Evolutionary conservation across 2,797 vertebrate species (phyloP).

Genomic region (Oreochromis grahami): DNA sequence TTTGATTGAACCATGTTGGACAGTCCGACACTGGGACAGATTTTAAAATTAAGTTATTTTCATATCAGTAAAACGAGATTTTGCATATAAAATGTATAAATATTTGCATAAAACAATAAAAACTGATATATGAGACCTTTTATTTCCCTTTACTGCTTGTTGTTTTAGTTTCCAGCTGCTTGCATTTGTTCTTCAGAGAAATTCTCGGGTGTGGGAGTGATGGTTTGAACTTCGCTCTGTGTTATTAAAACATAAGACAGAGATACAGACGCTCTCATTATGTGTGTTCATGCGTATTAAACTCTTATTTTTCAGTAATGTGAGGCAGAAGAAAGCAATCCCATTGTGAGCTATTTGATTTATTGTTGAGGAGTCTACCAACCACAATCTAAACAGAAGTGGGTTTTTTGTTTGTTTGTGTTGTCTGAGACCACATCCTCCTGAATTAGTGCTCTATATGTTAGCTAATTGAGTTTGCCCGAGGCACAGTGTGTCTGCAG

Average conservation of each 20-base stretch:
- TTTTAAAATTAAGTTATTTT: background rate
- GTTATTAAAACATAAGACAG: background rate
- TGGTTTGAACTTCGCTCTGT: background rate
- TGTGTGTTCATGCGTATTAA: background rate
- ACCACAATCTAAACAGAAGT: background rate
- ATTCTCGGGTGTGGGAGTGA: fast-evolving
- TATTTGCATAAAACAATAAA: background rate
- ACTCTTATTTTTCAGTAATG: background rate
- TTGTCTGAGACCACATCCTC: background rate
- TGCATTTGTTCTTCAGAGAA: background rate
- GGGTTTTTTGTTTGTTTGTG: fast-evolving
- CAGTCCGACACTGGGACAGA: background rate
- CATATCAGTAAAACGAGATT: background rate
- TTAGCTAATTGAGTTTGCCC: fast-evolving
- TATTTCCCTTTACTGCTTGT: background rate
- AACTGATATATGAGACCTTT: background rate
- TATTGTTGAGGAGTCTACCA: background rate
- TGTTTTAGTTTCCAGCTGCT: background rate
- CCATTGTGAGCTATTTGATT: background rate
- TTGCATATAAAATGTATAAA: background rate
- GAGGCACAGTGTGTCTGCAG: background rate
- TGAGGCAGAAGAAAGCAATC: background rate
- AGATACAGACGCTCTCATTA: background rate
- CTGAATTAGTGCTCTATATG: background rate
- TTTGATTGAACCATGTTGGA: background rate